These are phyloP conservation scores for Drosophila oshimai DNA, from an alignment of 1,140 invertebrate species.

Conservation along the genomic window DNA sequence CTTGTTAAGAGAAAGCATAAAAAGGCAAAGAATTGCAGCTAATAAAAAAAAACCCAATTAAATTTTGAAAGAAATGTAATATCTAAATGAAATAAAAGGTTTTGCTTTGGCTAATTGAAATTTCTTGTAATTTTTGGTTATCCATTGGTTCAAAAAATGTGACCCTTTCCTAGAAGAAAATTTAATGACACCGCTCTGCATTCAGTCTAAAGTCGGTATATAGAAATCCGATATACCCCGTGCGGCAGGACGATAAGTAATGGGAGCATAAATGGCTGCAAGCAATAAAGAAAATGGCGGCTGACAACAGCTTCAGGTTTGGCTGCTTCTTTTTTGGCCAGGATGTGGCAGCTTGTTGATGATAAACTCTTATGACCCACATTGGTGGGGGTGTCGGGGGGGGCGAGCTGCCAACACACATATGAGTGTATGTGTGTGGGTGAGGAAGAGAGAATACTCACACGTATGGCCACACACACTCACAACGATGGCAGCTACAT, in stretches of 20 bases:
- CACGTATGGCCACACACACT: not conserved
- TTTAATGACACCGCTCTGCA: not conserved
- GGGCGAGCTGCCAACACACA: slow-evolving; percentile 26
- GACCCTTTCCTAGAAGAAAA: not conserved
- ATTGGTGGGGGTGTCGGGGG: slow-evolving; percentile 18
- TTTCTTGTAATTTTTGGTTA: no score
- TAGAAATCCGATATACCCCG: slow-evolving; percentile 1
- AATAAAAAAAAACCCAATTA: no score
- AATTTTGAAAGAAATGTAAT: no score
- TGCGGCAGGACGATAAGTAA: not conserved
- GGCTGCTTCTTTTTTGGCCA: slow-evolving; percentile 51
- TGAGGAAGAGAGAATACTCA: not conserved
- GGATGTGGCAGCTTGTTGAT: slow-evolving; percentile 77
- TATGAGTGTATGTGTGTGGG: not conserved
- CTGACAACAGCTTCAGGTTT: slow-evolving; percentile 53
- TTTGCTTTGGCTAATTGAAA: no score
- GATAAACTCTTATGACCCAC: slow-evolving; percentile 78
- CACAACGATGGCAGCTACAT: slow-evolving; percentile 40
- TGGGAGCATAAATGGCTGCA: slow-evolving; percentile 18
- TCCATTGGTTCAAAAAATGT: no score
- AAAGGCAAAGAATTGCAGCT: no score
- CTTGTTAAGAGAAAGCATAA: no score
- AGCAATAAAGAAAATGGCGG: slow-evolving; percentile 46
- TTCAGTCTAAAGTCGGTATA: not conserved
- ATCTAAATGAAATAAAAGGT: no score